Conservation (phyloP, 2,797 vertebrate genomes). For the Argya squamiceps region DNA sequence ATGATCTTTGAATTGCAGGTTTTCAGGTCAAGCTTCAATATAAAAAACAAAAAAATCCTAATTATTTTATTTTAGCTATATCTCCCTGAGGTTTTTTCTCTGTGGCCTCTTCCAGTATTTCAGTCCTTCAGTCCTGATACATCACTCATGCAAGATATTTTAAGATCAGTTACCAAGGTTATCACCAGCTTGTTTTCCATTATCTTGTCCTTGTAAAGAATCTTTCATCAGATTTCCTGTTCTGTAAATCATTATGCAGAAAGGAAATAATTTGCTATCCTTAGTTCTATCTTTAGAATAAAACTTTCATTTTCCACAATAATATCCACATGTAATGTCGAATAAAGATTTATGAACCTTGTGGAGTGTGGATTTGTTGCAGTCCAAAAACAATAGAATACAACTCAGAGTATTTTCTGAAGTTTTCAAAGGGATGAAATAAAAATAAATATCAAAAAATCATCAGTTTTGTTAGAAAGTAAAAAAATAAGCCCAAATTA, state of each 20-base stretch:
- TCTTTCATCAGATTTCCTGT: not conserved
- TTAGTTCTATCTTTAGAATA: not conserved
- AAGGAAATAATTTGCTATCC: not conserved
- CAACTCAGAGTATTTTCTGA: not conserved
- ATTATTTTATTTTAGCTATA: not conserved
- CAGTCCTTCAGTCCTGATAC: not conserved
- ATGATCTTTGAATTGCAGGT: not conserved
- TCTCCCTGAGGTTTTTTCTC: not conserved
- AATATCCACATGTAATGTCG: not conserved
- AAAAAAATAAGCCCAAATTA: not conserved
- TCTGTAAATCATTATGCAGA: not conserved
- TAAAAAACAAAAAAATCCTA: not conserved
- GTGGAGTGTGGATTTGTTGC: not conserved
- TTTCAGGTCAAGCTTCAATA: not conserved
- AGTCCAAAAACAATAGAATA: not conserved
- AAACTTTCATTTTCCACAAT: not conserved
- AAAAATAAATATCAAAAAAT: not conserved
- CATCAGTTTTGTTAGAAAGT: not conserved
- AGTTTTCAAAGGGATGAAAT: not conserved
- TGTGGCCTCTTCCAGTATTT: not conserved
- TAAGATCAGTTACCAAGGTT: not conserved
- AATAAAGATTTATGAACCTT: not conserved
- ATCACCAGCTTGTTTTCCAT: not conserved
- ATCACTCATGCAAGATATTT: not conserved
- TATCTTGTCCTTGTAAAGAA: not conserved